Evolutionary conservation across 2,113 vertebrate species (phyloP).

Genomic region (Notothenia rossii): DNA sequence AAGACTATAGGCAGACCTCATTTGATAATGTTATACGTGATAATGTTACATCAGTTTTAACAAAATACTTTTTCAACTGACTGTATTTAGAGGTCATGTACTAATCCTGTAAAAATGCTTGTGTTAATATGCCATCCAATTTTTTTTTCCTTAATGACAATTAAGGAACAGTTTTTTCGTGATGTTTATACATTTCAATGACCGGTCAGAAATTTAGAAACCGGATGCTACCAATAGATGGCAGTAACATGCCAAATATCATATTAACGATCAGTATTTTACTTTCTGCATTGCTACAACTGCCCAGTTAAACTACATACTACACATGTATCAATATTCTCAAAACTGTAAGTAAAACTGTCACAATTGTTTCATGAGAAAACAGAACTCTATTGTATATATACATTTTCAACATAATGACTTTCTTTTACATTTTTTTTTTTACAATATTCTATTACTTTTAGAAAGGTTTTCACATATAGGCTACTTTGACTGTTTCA

Average conservation of each 20-base stretch:
- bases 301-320: background rate
- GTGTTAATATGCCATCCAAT: background rate
- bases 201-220: background rate
- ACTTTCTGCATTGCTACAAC: background rate
- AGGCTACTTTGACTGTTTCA: too few species aligned
- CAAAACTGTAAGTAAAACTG: too few species aligned
- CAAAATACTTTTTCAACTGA: background rate
- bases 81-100: background rate
- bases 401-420: too few species aligned
- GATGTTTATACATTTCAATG: background rate
- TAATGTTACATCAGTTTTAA: too few species aligned
- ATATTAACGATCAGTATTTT: background rate
- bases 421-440: too few species aligned
- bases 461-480: too few species aligned
- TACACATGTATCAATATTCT: too few species aligned
- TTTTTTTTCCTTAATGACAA: background rate
- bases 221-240: slow-evolving; percentile 32
- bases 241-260: background rate
- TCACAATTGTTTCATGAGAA: too few species aligned
- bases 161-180: too few species aligned
- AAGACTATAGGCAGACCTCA: background rate
- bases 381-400: too few species aligned
- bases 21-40: too few species aligned
- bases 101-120: background rate
- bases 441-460: too few species aligned